phyloP scores from a whole-genome alignment of 2,888 invertebrate genomes.

The Malthinus flaveolus region DNA sequence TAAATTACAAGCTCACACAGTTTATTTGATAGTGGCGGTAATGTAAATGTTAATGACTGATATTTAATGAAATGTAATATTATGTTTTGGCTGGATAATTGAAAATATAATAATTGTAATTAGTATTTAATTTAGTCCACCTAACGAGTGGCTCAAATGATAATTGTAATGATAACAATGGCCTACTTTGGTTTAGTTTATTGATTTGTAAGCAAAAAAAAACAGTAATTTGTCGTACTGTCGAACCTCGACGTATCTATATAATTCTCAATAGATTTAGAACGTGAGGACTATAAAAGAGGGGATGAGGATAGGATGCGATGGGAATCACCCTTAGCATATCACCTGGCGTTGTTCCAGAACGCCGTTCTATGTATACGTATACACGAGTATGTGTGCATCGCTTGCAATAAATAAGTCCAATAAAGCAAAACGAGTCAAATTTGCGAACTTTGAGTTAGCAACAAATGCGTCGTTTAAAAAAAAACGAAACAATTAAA shows the following conservation, averaged over 20 bases:
- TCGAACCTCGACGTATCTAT: conserved; percentile 26
- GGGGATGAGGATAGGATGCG: conserved; percentile 18
- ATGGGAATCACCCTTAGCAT: conserved; percentile 24
- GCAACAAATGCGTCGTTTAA: background rate
- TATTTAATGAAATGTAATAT: background rate
- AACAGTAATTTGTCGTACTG: conserved; percentile 26
- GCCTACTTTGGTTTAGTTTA: too few species aligned
- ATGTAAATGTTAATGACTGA: too few species aligned
- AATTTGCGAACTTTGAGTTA: conserved; percentile 11
- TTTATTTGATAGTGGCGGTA: too few species aligned
- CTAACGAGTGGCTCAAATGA: too few species aligned
- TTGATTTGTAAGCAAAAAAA: conserved; percentile 7
- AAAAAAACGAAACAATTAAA: background rate
- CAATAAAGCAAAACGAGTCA: conserved; percentile 16
- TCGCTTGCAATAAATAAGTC: conserved; percentile 23
- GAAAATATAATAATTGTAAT: background rate
- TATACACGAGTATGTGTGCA: conserved; percentile 13
- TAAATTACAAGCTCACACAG: too few species aligned
- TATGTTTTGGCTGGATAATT: background rate
- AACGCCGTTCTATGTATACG: conserved; percentile 15
- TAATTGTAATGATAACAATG: too few species aligned
- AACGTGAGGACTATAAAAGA: conserved; percentile 23
- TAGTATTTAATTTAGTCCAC: too few species aligned
- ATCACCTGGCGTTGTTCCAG: conserved; percentile 32
- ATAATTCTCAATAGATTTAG: conserved; percentile 26